Evolutionary conservation across 2,888 invertebrate genomes (phyloP).

Genomic region (Aromia moschata): DNA sequence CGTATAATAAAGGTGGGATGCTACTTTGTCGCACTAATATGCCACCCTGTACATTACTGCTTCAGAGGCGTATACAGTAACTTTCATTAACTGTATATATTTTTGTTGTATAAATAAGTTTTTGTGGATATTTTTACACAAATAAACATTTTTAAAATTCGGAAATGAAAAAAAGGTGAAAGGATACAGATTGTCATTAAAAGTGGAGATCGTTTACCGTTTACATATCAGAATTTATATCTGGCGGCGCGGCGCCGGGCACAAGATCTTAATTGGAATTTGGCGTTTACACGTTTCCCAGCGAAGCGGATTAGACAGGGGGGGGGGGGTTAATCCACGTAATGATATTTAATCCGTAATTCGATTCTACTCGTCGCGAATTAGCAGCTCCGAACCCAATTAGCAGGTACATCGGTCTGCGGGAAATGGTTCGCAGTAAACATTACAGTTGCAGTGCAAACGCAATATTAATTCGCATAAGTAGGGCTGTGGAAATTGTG

Average conservation of each 20-base stretch:
- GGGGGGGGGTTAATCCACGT: conserved; percentile 2
- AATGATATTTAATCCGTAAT: conserved; percentile 1
- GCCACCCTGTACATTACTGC: too few relatives aligned
- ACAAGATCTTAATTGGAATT: conserved; percentile 2
- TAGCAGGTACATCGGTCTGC: neutral
- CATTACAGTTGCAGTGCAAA: neutral
- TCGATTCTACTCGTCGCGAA: neutral
- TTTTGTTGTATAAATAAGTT: too few relatives aligned
- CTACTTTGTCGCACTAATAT: too few relatives aligned
- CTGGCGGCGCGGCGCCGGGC: neutral
- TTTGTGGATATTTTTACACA: too few relatives aligned
- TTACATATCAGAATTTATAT: neutral
- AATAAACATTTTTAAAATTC: too few relatives aligned
- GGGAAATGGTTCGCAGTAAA: conserved; percentile 1
- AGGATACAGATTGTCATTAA: too few relatives aligned
- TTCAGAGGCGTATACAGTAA: too few relatives aligned
- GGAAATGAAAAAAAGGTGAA: too few relatives aligned
- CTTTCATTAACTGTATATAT: too few relatives aligned
- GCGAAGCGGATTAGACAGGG: neutral
- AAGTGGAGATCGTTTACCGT: neutral
- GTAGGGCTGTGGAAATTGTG: neutral
- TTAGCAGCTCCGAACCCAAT: neutral
- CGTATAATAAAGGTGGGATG: too few relatives aligned
- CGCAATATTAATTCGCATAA: neutral
- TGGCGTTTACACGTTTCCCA: neutral